Conservation (phyloP, 2,888 invertebrate genomes). For the Sabatieria punctata region DNA sequence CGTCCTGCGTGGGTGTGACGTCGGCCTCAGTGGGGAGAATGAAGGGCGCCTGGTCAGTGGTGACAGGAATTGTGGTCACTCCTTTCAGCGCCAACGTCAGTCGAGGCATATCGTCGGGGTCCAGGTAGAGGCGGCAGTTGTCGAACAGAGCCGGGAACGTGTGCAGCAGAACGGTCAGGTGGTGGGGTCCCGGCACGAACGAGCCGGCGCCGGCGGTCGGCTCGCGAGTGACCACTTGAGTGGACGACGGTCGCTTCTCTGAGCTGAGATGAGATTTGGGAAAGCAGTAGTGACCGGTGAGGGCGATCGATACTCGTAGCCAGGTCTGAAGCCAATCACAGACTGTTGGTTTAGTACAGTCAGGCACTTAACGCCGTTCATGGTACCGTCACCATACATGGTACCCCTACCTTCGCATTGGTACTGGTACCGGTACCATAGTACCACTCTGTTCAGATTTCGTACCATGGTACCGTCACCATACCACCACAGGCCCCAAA, state of each 20-base stretch:
- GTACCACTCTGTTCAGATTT: too few relatives aligned
- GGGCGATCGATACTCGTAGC: not conserved
- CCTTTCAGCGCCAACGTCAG: conserved; percentile 58
- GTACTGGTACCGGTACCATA: too few relatives aligned
- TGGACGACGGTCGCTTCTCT: not conserved
- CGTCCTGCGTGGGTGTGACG: conserved; percentile 64
- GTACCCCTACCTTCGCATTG: too few relatives aligned
- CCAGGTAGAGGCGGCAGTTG: conserved; percentile 13
- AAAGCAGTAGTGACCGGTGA: not conserved
- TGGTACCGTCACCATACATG: too few relatives aligned
- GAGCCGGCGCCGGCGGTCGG: not conserved
- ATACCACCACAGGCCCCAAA: too few relatives aligned
- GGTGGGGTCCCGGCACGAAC: conserved; percentile 77
- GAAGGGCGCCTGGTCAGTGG: conserved; percentile 59
- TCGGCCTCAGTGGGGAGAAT: conserved; percentile 62
- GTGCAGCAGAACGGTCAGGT: conserved; percentile 79
- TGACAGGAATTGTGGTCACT: conserved; percentile 59
- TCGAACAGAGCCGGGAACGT: conserved; percentile 79
- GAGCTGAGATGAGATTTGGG: not conserved
- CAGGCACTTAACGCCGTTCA: too few relatives aligned
- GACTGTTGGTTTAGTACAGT: too few relatives aligned
- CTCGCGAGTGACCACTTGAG: not conserved
- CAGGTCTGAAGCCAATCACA: not conserved
- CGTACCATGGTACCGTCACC: too few relatives aligned
- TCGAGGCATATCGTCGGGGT: conserved; percentile 14